phyloP scores from a whole-genome alignment of 2,888 invertebrate species.

The Diloba caeruleocephala region DNA sequence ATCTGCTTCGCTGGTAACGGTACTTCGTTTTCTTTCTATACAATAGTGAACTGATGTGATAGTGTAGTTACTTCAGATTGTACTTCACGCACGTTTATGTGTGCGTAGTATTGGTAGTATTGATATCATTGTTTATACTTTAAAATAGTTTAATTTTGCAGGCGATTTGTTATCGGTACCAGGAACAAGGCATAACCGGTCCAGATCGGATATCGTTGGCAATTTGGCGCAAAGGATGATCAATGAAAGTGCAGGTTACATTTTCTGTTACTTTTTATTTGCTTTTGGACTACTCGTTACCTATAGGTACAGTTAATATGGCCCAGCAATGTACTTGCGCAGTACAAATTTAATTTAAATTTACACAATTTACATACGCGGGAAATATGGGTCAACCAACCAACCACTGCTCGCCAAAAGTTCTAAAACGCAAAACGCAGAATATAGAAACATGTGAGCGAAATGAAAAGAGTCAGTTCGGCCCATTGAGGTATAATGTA shows the following conservation, averaged over 20 bases:
- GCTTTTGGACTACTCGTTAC: too few relatives aligned
- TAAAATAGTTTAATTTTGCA: conserved; percentile 56
- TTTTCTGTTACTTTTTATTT: conserved; percentile 14
- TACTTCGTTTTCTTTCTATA: conserved; percentile 26
- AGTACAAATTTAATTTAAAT: too few relatives aligned
- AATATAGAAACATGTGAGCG: too few relatives aligned
- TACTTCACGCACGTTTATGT: conserved; percentile 46
- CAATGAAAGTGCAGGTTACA: conserved; percentile 80
- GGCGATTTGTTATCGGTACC: conserved; percentile 77
- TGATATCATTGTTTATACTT: too few relatives aligned
- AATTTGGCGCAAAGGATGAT: conserved; percentile 80
- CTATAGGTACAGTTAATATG: too few relatives aligned
- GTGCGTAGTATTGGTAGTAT: conserved; percentile 45
- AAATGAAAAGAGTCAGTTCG: too few relatives aligned
- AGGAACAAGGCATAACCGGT: conserved; percentile 79
- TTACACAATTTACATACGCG: too few relatives aligned
- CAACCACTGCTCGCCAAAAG: too few relatives aligned
- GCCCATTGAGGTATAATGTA: too few relatives aligned
- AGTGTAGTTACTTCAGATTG: conserved; percentile 50
- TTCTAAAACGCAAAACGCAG: too few relatives aligned
- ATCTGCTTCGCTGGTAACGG: conserved; percentile 36
- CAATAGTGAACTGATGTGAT: conserved; percentile 47
- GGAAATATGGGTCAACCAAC: too few relatives aligned
- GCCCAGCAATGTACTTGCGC: too few relatives aligned
- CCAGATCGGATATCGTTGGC: conserved; percentile 83